phyloP scores from a whole-genome alignment of 2,113 vertebrate species.

The Semnornis frantzii region DNA sequence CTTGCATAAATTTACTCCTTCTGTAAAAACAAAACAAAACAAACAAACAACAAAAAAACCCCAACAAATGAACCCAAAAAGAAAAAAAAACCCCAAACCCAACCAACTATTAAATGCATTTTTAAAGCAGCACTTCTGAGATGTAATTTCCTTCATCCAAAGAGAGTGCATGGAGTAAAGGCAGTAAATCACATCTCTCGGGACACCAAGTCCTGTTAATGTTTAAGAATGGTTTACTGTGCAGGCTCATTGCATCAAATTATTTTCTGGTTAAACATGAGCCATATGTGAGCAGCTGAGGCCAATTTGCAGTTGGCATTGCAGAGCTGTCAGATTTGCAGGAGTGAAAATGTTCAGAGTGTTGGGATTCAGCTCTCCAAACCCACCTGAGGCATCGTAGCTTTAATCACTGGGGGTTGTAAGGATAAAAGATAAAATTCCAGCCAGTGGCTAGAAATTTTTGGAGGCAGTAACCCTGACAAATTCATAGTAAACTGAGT shows the following conservation, averaged over 20 bases:
- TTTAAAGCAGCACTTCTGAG: not conserved
- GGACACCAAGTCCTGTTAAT: not conserved
- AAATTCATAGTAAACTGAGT: not conserved
- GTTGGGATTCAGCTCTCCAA: not conserved
- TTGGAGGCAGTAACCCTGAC: not conserved
- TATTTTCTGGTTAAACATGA: not conserved
- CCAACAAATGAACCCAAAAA: too few relatives aligned
- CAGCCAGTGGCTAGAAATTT: not conserved
- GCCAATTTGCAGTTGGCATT: slow-evolving; percentile 25
- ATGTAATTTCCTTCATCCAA: not conserved
- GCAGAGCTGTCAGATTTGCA: slow-evolving; percentile 27
- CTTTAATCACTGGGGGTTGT: not conserved
- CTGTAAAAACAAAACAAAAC: not conserved
- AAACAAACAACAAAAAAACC: too few relatives aligned
- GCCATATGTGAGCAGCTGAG: slow-evolving; percentile 6
- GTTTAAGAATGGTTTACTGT: not conserved
- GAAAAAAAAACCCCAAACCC: too few relatives aligned
- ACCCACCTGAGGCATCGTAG: not conserved
- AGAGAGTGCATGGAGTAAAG: not conserved
- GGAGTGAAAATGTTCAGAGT: slow-evolving; percentile 4
- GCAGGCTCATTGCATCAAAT: not conserved
- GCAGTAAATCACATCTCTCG: not conserved
- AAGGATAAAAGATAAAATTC: not conserved
- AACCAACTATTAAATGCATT: not conserved
- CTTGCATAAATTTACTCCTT: not conserved